Percentiles rank a stretch among this genome's conserved stretches.
Evolutionary conservation across 2,888 invertebrate genomes (phyloP).

Genomic region (Heliconius ismenius): DNA sequence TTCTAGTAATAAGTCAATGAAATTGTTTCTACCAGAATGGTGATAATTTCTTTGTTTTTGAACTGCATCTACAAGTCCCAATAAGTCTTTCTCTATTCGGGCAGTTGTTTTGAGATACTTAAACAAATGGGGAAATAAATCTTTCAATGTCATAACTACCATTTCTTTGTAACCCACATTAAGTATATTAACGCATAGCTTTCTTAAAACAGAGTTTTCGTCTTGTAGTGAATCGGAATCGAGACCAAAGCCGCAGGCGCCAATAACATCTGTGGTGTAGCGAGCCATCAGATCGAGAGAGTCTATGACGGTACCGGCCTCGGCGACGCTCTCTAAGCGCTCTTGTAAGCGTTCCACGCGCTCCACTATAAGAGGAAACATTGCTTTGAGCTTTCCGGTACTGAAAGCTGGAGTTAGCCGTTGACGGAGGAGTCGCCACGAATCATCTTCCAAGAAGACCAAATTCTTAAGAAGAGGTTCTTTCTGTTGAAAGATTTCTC

Average conservation of each 20-base stretch:
- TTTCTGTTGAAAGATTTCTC: conserved; percentile 54
- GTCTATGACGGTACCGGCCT: conserved; percentile 51
- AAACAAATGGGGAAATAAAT: conserved; percentile 55
- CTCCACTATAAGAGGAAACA: conserved; percentile 64
- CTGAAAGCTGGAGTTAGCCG: conserved; percentile 64
- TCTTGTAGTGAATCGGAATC: conserved; percentile 60
- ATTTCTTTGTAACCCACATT: conserved; percentile 48
- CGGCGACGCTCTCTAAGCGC: conserved; percentile 42
- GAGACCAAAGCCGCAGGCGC: conserved; percentile 65
- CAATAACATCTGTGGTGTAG: conserved; percentile 67
- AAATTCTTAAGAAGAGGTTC: conserved; percentile 62
- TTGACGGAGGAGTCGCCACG: conserved; percentile 62
- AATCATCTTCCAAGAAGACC: conserved; percentile 63
- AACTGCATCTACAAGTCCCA: conserved; percentile 55
- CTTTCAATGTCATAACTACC: conserved; percentile 50
- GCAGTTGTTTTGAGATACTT: conserved; percentile 53
- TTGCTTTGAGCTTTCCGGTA: conserved; percentile 61
- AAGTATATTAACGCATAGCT: conserved; percentile 57
- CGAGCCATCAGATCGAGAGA: conserved; percentile 66
- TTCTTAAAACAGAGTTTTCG: conserved; percentile 59
- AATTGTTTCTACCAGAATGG: conserved; percentile 56
- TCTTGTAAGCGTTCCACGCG: conserved; percentile 58
- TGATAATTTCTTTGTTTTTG: conserved; percentile 56
- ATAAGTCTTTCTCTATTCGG: conserved; percentile 57
- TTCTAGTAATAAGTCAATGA: conserved; percentile 49